phyloP scores from a whole-genome alignment of 2,797 vertebrate genomes.

The Sebastes itinus region DNA sequence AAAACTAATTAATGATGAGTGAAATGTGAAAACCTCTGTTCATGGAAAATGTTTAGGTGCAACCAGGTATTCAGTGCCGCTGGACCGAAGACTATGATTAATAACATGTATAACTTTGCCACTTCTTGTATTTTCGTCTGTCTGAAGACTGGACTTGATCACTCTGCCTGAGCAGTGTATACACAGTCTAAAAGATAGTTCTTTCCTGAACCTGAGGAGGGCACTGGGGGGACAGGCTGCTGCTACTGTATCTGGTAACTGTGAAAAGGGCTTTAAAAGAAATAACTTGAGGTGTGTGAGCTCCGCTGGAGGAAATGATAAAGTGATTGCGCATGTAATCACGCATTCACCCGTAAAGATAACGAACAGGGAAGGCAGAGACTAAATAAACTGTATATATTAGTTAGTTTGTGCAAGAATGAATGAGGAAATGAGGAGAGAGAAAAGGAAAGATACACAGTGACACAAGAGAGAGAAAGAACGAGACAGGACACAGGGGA shows the following conservation, averaged over 20 bases:
- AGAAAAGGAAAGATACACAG: neutral
- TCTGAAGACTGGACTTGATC: neutral
- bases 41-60: too few relatives aligned
- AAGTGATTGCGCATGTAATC: slow-evolving; percentile 39
- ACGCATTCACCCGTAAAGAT: slow-evolving; percentile 22
- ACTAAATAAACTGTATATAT: slow-evolving; percentile 36
- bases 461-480: neutral
- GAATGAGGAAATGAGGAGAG: slow-evolving; percentile 8
- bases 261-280: neutral
- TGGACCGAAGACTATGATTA: neutral
- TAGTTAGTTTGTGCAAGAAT: slow-evolving; percentile 7
- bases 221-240: slow-evolving; percentile 29
- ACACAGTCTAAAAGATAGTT: neutral
- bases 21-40: too few relatives aligned
- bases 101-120: neutral
- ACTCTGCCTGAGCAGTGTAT: neutral
- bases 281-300: slow-evolving; percentile 21
- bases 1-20: too few relatives aligned
- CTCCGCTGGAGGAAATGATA: slow-evolving; percentile 48
- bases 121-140: neutral
- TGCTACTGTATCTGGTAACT: neutral
- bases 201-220: slow-evolving; percentile 35
- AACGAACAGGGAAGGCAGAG: slow-evolving; percentile 34
- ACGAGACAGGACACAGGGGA: neutral
- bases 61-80: neutral